Conservation (phyloP, 2,888 invertebrate species). For the Nemapogon koenigi region DNA sequence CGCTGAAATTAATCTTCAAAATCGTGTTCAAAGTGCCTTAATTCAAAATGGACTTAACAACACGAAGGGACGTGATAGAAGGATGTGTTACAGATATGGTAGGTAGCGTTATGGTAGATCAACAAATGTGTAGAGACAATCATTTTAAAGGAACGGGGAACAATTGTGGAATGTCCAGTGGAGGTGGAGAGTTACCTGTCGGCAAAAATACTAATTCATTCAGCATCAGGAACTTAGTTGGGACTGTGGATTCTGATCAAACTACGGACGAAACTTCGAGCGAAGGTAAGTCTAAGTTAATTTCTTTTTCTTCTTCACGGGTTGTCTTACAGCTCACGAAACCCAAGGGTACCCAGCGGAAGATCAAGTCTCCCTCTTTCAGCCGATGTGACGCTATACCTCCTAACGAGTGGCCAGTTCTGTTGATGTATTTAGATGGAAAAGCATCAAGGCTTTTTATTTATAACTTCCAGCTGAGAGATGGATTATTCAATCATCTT, state of each 20-base stretch:
- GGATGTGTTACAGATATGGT: constrained; percentile 22
- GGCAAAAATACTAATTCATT: constrained; percentile 45
- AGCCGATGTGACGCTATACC: too few species aligned
- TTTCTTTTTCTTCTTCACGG: not conserved
- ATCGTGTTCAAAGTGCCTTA: not conserved
- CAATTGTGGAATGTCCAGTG: constrained; percentile 36
- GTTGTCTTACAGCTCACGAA: not conserved
- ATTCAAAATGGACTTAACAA: constrained; percentile 54
- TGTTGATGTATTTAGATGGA: too few species aligned
- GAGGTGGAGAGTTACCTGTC: constrained; percentile 32
- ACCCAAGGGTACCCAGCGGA: not conserved
- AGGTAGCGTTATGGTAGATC: constrained; percentile 20
- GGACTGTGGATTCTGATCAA: constrained; percentile 38
- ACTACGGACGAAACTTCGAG: constrained; percentile 36
- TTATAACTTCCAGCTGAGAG: too few species aligned
- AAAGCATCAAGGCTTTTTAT: too few species aligned
- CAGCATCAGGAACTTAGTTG: constrained; percentile 49
- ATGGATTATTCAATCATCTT: too few species aligned
- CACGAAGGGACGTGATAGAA: constrained; percentile 39
- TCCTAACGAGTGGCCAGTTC: too few species aligned
- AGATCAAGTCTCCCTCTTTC: not conserved
- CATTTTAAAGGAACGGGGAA: too few species aligned
- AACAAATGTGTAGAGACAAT: constrained; percentile 36
- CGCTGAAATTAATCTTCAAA: not conserved
- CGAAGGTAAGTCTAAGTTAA: constrained; percentile 38